These are phyloP conservation scores for Xerus rutilus DNA, from an alignment of 2,797 vertebrate genomes.

Conservation along the genomic window DNA sequence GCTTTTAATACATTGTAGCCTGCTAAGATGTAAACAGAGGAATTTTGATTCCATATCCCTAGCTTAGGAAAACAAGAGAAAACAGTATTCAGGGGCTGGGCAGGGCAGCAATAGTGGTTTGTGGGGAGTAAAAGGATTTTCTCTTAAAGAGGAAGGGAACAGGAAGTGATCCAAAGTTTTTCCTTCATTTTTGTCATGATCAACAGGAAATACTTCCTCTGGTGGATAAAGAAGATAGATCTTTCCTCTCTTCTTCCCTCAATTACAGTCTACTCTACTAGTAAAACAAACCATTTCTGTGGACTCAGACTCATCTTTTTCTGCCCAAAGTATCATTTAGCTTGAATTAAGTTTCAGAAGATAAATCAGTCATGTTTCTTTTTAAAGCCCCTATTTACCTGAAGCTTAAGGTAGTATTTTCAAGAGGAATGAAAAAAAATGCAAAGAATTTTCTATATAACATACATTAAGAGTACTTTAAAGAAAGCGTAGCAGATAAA, in stretches of 20 bases:
- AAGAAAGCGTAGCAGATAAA: not conserved
- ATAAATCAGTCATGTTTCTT: conserved; percentile 38
- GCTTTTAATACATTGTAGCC: not conserved
- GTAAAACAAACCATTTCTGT: not conserved
- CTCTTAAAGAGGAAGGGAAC: not conserved
- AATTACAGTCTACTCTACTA: not conserved
- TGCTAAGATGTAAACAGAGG: conserved; percentile 43
- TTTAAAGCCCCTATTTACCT: not conserved
- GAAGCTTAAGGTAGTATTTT: conserved; percentile 23
- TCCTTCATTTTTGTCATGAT: not conserved
- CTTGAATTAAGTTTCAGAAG: conserved; percentile 53
- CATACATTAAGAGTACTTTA: not conserved
- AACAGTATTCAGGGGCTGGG: not conserved
- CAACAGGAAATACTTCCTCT: not conserved
- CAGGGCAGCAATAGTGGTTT: not conserved
- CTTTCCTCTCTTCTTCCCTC: not conserved
- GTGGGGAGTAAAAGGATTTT: not conserved
- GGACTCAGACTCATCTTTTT: conserved; percentile 7
- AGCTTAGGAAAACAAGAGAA: conserved; percentile 19
- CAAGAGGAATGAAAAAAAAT: conserved; percentile 51
- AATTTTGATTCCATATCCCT: conserved; percentile 21
- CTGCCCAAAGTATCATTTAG: not conserved
- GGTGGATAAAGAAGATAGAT: not conserved
- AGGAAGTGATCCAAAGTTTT: not conserved
- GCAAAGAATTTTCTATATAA: not conserved